These are phyloP conservation scores for Tricholaema leucomelas DNA, from an alignment of 2,113 vertebrate species.

Conservation along the genomic window DNA sequence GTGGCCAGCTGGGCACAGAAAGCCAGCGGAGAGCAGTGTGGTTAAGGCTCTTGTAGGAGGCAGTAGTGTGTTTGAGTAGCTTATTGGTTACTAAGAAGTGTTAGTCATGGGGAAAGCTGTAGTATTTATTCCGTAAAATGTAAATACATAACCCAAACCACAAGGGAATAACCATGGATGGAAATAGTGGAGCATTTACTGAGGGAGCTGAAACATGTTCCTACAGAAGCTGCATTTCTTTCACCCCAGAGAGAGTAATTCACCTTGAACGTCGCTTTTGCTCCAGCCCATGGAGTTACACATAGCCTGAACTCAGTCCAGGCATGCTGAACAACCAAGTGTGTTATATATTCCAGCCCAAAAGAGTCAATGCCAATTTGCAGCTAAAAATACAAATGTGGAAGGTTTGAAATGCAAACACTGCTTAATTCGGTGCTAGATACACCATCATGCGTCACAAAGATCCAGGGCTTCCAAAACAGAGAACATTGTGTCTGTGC, in stretches of 20 bases:
- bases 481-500: not conserved
- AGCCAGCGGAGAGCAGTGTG: not conserved
- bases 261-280: conserved; percentile 51
- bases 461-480: not conserved
- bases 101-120: conserved; percentile 69
- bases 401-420: conserved; percentile 63
- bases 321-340: conserved; percentile 34
- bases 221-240: conserved; percentile 61
- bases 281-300: conserved; percentile 36
- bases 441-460: not conserved
- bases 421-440: conserved; percentile 12
- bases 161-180: conserved; percentile 48
- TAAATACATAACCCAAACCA: conserved; percentile 72
- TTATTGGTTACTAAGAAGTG: conserved; percentile 59
- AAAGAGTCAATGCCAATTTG: conserved; percentile 44
- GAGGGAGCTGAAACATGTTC: conserved; percentile 35
- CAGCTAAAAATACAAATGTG: conserved; percentile 67
- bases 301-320: conserved; percentile 39
- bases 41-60: conserved; percentile 60
- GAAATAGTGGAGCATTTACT: conserved; percentile 59
- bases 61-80: conserved; percentile 37
- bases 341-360: conserved; percentile 62
- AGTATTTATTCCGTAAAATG: conserved; percentile 66
- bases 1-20: conserved; percentile 44
- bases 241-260: conserved; percentile 39